Percentiles rank a stretch among this genome's conserved stretches.
Evolutionary conservation across 2,888 invertebrate genomes (phyloP).

Genomic region (Diplolepis rosae): DNA sequence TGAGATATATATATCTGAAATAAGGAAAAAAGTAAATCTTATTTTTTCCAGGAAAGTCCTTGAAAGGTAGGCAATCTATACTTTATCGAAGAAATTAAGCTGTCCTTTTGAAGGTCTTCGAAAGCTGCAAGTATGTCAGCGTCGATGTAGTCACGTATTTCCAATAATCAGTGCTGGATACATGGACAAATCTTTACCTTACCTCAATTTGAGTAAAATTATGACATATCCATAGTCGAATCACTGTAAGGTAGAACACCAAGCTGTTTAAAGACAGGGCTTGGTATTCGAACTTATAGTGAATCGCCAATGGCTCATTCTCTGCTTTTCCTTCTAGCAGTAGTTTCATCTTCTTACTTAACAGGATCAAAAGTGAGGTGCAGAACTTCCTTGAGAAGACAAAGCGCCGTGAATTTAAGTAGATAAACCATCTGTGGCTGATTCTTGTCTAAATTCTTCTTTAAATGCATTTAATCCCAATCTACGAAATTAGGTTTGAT

Average conservation of each 20-base stretch:
- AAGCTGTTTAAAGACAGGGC: slow-evolving; percentile 85
- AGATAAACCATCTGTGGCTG: slow-evolving; percentile 55
- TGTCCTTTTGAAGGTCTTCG: not conserved
- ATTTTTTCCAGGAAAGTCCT: not conserved
- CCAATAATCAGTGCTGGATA: slow-evolving; percentile 46
- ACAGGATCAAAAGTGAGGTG: slow-evolving; percentile 15
- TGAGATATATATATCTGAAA: not conserved
- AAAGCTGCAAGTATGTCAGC: not conserved
- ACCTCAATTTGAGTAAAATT: not conserved
- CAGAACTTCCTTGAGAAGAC: slow-evolving; percentile 40
- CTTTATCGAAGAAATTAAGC: not conserved
- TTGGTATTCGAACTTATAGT: slow-evolving; percentile 96
- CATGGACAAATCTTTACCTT: not conserved
- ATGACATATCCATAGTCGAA: slow-evolving; percentile 76
- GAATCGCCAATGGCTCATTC: slow-evolving; percentile 76
- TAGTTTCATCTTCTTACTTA: slow-evolving; percentile 30
- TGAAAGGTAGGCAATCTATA: not conserved
- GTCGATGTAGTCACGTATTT: slow-evolving; percentile 58
- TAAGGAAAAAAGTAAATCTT: not conserved
- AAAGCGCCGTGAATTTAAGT: slow-evolving; percentile 20
- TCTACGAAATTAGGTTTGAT: not conserved
- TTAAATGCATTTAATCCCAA: not conserved
- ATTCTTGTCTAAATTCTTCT: not conserved
- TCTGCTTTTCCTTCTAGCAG: slow-evolving; percentile 39
- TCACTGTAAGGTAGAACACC: slow-evolving; percentile 99